Evolutionary conservation across 2,797 vertebrate species (phyloP), one percentile per base, ranked within the genome.

Genomic region (Microcaecilia unicolor): DNA sequence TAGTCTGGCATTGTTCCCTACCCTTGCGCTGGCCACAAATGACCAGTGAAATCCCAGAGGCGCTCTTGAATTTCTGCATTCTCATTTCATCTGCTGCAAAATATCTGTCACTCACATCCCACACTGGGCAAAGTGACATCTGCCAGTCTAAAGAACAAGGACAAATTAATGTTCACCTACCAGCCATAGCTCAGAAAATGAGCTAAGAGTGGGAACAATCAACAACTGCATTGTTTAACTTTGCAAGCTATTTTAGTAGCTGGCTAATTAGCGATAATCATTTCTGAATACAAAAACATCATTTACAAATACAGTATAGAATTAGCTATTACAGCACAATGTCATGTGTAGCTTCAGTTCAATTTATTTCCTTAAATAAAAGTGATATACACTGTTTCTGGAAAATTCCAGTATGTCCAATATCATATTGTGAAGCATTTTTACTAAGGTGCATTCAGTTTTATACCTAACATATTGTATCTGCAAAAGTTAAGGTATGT

Each of bases 131-230:
- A 74, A 81, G 80, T 90, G 94, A 94, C 93, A 97, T 92, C 93
- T 97, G 95, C 86, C 92, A 84, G 87, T 94, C 91, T 95, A 81
- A 80, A 85, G 82, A 90, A 86, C 87, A 90, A 91, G 88, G 87
- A 86, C 84, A 87, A 72, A 73, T 75, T 74, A 72, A 74, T 80
- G 69, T 79, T 74, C 28, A 42, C 67, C 61, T 57, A 69, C 66
- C 64, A 72, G 67, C 35, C 25, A 28, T 30, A 45, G 67, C 66
- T 76, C 67, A 57, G 61, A 56, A 63, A 41, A 54, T n/a, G 59
- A 70, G 63, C 58, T n/a, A 5, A 14, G 10, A 14, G 46, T 47
- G 26, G n/a, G 33, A 63, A 57, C 52, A 32, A 55, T 42, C 58
- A 51, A 41, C 62, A 63, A 49, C 61, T 55, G 51, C 51, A 51